These are phyloP conservation scores for Marisa cornuarietis DNA, from an alignment of 1,140 invertebrate genomes.

Conservation along the genomic window DNA sequence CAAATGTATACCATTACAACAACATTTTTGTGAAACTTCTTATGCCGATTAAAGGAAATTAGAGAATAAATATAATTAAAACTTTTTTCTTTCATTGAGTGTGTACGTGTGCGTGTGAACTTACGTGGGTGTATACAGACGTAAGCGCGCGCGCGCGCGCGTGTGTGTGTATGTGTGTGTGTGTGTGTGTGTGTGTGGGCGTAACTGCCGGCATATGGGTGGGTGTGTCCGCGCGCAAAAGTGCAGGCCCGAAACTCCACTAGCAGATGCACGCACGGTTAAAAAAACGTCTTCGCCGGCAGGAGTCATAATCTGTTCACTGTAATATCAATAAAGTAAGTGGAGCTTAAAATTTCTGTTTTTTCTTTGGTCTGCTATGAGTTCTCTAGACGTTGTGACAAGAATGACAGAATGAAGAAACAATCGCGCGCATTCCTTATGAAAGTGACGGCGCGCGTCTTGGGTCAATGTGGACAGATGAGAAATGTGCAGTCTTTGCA, in stretches of 20 bases:
- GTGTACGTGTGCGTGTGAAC: background rate
- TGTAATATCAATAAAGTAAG: background rate
- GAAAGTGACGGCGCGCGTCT: too few relatives aligned
- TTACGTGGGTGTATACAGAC: background rate
- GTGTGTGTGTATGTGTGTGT: slow-evolving; percentile 2
- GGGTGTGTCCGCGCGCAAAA: background rate
- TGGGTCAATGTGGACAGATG: too few relatives aligned
- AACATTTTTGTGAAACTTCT: background rate
- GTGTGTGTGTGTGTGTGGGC: background rate
- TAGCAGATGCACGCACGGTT: background rate
- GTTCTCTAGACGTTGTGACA: background rate
- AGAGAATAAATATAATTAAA: background rate
- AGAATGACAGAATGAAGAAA: background rate
- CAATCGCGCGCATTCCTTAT: background rate
- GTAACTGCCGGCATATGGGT: too few relatives aligned
- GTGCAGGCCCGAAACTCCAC: too few relatives aligned
- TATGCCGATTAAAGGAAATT: background rate
- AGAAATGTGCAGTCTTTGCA: too few relatives aligned
- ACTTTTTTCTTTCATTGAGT: background rate
- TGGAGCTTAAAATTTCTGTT: background rate
- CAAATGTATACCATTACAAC: background rate
- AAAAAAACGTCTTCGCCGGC: background rate
- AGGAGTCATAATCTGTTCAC: background rate
- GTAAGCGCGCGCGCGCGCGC: too few relatives aligned
- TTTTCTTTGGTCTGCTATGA: background rate